Evolutionary conservation across 2,888 invertebrate genomes (phyloP).

Genomic region (Hofmannophila pseudospretella): DNA sequence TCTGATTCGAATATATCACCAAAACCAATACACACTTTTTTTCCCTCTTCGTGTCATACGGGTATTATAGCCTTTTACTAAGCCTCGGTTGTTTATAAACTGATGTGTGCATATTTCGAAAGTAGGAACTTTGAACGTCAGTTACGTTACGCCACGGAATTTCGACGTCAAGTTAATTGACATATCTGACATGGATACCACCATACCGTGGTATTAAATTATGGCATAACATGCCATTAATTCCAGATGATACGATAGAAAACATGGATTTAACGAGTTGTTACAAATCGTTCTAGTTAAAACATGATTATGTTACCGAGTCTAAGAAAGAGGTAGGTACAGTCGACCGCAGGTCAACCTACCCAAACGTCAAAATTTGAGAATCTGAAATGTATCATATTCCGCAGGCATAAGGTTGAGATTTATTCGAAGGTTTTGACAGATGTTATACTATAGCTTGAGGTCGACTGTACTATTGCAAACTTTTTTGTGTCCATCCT

Average conservation of each 20-base stretch:
- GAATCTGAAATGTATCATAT: too few species aligned
- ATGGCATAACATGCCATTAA: conserved; percentile 17
- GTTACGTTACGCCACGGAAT: not conserved
- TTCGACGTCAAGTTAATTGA: conserved; percentile 20
- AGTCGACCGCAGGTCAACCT: too few species aligned
- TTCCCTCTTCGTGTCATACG: not conserved
- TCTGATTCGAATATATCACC: too few species aligned
- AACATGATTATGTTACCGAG: too few species aligned
- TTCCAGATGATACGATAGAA: conserved; percentile 11
- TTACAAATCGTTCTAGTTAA: conserved; percentile 1
- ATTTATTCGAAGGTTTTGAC: too few species aligned
- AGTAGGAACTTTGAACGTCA: not conserved
- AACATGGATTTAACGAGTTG: conserved; percentile 13
- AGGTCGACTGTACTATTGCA: too few species aligned
- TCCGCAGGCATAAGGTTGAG: too few species aligned
- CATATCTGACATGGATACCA: conserved; percentile 20
- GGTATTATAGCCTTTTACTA: conserved; percentile 1
- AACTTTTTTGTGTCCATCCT: too few species aligned
- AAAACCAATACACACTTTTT: conserved; percentile 2
- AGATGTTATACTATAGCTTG: too few species aligned
- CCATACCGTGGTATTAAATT: conserved; percentile 10
- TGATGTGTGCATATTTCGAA: not conserved
- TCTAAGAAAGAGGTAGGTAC: too few species aligned
- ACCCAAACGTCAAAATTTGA: too few species aligned
- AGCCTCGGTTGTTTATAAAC: not conserved